Percentiles rank a stretch among this genome's conserved stretches.
These are phyloP conservation scores for Archivesica marissinica DNA, from an alignment of 1,140 invertebrate species.

Conservation along the genomic window DNA sequence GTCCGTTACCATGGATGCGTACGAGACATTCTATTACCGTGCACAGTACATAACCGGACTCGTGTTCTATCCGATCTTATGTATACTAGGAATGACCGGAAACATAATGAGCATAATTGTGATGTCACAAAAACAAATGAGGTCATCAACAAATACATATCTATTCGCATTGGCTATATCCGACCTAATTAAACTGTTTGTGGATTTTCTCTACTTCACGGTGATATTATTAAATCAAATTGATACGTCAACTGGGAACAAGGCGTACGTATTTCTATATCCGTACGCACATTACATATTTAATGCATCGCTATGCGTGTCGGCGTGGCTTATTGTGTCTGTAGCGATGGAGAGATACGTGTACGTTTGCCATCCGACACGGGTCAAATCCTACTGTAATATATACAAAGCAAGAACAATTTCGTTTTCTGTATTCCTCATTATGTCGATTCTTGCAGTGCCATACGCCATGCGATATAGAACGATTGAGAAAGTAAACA, in stretches of 20 bases:
- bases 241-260: constrained; percentile 74
- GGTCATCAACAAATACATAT: constrained; percentile 90
- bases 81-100: constrained; percentile 89
- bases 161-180: constrained; percentile 90
- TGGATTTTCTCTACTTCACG: constrained; percentile 88
- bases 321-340: constrained; percentile 96
- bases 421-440: constrained; percentile 73
- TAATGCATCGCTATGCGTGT: constrained; percentile 79
- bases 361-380: constrained; percentile 96
- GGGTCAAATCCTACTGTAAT: constrained; percentile 94
- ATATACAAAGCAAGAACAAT: constrained; percentile 72
- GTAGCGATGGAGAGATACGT: constrained; percentile 98
- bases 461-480: constrained; percentile 80
- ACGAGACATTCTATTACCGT: constrained; percentile 76
- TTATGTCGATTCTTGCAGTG: constrained; percentile 77
- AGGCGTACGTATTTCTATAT: constrained; percentile 76
- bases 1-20: constrained; percentile 46
- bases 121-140: constrained; percentile 89
- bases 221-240: constrained; percentile 85
- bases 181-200: constrained; percentile 89
- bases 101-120: constrained; percentile 90
- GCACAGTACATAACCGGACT: constrained; percentile 80
- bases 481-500: constrained; percentile 67
- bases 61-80: constrained; percentile 88
- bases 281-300: constrained; percentile 83